A percentile compares a stretch with the other conserved stretches of the same genome.
Evolutionary conservation across 2,113 vertebrate genomes (phyloP).

Genomic region (Osmerus eperlanus): DNA sequence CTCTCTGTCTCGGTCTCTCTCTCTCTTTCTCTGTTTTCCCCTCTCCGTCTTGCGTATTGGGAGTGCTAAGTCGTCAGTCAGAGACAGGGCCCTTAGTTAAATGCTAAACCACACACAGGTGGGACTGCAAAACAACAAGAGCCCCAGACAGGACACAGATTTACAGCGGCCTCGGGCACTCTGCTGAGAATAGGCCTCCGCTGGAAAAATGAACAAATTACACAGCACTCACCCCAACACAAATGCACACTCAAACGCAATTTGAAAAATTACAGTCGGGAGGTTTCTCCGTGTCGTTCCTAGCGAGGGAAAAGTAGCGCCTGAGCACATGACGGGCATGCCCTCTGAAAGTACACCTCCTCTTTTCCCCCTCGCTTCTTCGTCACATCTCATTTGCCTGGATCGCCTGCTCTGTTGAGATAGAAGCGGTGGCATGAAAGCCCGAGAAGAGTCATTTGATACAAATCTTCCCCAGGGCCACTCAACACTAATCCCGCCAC

Average conservation of each 20-base stretch:
- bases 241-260: slow-evolving; percentile 68
- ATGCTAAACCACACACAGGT: slow-evolving; percentile 79
- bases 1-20: background rate
- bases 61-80: slow-evolving; percentile 64
- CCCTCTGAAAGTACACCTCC: slow-evolving; percentile 61
- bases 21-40: slow-evolving; percentile 51
- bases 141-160: slow-evolving; percentile 70
- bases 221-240: slow-evolving; percentile 68
- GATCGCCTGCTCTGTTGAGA: slow-evolving; percentile 37
- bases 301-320: slow-evolving; percentile 60
- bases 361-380: slow-evolving; percentile 65
- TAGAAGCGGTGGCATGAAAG: slow-evolving; percentile 47
- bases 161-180: slow-evolving; percentile 70
- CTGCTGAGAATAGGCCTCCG: slow-evolving; percentile 66
- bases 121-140: slow-evolving; percentile 76
- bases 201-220: slow-evolving; percentile 70
- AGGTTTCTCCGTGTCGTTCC: slow-evolving; percentile 56
- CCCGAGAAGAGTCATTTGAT: slow-evolving; percentile 53
- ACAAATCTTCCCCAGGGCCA: slow-evolving; percentile 33
- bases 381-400: slow-evolving; percentile 62
- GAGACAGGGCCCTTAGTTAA: slow-evolving; percentile 69
- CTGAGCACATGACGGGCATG: slow-evolving; percentile 60
- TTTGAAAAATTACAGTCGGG: slow-evolving; percentile 69
- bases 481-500: no score
- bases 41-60: slow-evolving; percentile 59